Conservation (phyloP, 2,113 vertebrate genomes). For the Promerops cafer region DNA sequence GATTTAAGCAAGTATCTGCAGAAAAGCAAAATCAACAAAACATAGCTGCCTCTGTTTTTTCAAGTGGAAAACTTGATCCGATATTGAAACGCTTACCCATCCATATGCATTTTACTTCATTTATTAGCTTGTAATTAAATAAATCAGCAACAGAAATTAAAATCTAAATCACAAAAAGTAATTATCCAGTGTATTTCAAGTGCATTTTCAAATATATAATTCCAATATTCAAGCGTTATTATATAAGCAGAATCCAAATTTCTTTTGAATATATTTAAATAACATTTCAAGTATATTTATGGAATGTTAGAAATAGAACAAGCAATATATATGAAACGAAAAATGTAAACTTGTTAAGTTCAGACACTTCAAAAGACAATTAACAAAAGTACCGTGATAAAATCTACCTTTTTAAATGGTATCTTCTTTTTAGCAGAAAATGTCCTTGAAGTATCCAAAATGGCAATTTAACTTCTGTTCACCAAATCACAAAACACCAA, state of each 20-base stretch:
- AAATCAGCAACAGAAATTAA: constrained; percentile 94
- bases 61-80: constrained; percentile 30
- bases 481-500: constrained; percentile 96
- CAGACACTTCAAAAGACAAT: constrained; percentile 84
- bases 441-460: constrained; percentile 81
- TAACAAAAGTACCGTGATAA: constrained; percentile 84
- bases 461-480: constrained; percentile 83
- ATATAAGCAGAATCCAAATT: constrained; percentile 89
- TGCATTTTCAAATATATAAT: constrained; percentile 98
- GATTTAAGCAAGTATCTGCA: background rate
- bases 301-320: constrained; percentile 97
- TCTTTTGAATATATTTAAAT: constrained; percentile 95
- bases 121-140: constrained; percentile 99
- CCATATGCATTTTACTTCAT: constrained; percentile 83
- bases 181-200: constrained; percentile 99
- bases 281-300: constrained; percentile 99
- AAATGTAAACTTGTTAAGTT: constrained; percentile 95
- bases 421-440: constrained; percentile 79
- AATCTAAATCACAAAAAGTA: constrained; percentile 96
- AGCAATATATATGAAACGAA: constrained; percentile 87
- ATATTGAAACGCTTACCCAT: constrained; percentile 78
- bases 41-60: background rate
- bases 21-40: background rate
- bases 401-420: constrained; percentile 82
- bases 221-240: constrained; percentile 90